Conservation (phyloP, 2,888 invertebrate genomes). For the Rutpela maculata region DNA sequence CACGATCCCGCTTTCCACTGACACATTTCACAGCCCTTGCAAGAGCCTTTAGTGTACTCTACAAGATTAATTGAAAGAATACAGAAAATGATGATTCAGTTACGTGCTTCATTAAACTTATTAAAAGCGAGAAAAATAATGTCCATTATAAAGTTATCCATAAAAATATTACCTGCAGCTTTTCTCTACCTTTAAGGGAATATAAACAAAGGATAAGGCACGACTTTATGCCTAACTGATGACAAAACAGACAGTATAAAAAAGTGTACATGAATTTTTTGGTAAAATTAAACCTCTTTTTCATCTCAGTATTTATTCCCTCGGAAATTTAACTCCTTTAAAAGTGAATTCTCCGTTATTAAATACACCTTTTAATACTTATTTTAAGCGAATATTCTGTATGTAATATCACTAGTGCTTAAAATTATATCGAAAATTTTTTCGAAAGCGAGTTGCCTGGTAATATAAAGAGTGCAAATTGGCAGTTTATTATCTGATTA, state of each 20-base stretch:
- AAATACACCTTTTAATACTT: background rate
- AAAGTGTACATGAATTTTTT: background rate
- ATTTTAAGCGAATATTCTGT: background rate
- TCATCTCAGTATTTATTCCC: background rate
- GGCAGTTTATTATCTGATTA: too few relatives aligned
- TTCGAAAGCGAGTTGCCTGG: too few relatives aligned
- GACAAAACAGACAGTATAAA: slow-evolving; percentile 1
- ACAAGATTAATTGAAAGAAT: background rate
- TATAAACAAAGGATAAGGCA: slow-evolving; percentile 1
- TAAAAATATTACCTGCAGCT: slow-evolving; percentile 1
- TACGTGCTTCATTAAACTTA: slow-evolving; percentile 7
- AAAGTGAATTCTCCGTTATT: background rate
- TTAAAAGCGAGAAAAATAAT: slow-evolving; percentile 3
- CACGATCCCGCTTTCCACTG: background rate
- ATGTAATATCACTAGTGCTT: too few relatives aligned
- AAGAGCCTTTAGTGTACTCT: background rate
- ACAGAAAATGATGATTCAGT: slow-evolving; percentile 7
- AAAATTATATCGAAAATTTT: too few relatives aligned
- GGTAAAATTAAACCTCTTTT: background rate
- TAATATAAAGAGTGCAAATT: too few relatives aligned
- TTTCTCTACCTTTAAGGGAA: background rate
- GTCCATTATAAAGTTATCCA: background rate
- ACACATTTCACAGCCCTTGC: background rate
- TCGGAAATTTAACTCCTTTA: background rate
- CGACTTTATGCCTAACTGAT: background rate